These are phyloP conservation scores for Orientallactaga bullata DNA, from an alignment of 2,113 vertebrate species.

Conservation along the genomic window DNA sequence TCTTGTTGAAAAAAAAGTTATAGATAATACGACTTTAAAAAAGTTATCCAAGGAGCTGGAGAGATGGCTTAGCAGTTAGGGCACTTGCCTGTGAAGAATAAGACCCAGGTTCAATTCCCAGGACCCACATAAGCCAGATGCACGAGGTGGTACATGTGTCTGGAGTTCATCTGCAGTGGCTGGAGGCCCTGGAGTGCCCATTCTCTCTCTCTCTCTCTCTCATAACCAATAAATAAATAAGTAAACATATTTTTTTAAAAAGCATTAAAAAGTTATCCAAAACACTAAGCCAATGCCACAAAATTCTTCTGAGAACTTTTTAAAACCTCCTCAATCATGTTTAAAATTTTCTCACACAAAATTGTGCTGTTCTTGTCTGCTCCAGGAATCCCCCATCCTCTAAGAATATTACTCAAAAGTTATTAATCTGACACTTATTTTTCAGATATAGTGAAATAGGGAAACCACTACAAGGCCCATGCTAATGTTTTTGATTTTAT, in stretches of 20 bases:
- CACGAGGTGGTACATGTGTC: too few relatives aligned
- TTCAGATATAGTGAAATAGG: conserved; percentile 68
- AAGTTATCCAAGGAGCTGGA: too few relatives aligned
- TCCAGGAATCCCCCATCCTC: not conserved
- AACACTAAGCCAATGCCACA: not conserved
- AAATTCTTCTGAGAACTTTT: conserved; percentile 39
- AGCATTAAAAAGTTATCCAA: too few relatives aligned
- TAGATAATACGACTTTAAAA: not conserved
- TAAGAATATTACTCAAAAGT: not conserved
- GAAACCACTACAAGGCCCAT: conserved; percentile 53
- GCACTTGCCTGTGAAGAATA: too few relatives aligned
- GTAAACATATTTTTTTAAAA: too few relatives aligned
- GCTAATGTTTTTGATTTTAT: conserved; percentile 56
- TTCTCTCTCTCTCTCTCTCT: too few relatives aligned
- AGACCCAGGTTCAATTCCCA: too few relatives aligned
- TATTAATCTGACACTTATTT: conserved; percentile 49
- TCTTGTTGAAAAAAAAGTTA: conserved; percentile 36
- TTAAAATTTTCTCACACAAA: conserved; percentile 52
- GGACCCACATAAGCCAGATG: too few relatives aligned
- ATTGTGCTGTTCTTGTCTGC: conserved; percentile 21
- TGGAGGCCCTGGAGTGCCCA: too few relatives aligned
- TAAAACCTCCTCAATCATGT: conserved; percentile 32
- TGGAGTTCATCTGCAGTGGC: too few relatives aligned
- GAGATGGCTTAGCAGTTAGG: too few relatives aligned
- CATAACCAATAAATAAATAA: too few relatives aligned